Percentiles rank a stretch among this genome's conserved stretches.
phyloP scores from a whole-genome alignment of 2,113 vertebrate species.

The Alligator sinensis region DNA sequence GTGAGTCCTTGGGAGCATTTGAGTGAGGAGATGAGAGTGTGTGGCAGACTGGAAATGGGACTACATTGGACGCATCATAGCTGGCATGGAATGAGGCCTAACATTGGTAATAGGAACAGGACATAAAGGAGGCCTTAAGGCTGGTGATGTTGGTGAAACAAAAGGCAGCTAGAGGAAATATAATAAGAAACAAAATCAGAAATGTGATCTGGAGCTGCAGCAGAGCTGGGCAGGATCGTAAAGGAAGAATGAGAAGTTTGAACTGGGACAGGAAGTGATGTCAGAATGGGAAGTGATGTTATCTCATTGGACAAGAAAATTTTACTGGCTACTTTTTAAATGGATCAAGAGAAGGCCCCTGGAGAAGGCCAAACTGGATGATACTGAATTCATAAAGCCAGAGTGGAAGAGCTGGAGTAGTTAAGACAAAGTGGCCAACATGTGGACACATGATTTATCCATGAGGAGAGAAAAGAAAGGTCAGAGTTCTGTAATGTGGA shows the following conservation, averaged over 20 bases:
- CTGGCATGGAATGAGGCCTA: background rate
- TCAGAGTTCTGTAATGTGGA: background rate
- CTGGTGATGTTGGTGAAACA: background rate
- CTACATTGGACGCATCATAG: background rate
- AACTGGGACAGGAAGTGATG: background rate
- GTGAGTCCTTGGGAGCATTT: background rate
- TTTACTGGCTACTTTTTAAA: background rate
- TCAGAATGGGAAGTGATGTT: background rate
- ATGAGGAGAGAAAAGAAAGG: background rate
- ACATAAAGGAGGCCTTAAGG: background rate
- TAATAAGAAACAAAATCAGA: background rate
- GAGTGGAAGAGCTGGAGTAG: background rate
- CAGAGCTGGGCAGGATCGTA: background rate
- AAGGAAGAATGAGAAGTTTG: background rate
- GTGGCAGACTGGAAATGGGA: background rate
- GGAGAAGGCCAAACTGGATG: background rate
- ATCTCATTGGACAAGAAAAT: background rate
- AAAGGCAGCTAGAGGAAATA: background rate
- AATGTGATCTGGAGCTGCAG: background rate
- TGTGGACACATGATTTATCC: background rate
- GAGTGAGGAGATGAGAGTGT: background rate
- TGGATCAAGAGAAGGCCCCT: background rate
- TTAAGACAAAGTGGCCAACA: background rate
- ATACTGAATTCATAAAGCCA: background rate
- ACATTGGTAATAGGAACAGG: background rate